Evolutionary conservation across 1,140 invertebrate species (phyloP), one percentile per base, ranked within the genome.

Genomic region (Rhopalosiphum padi): DNA sequence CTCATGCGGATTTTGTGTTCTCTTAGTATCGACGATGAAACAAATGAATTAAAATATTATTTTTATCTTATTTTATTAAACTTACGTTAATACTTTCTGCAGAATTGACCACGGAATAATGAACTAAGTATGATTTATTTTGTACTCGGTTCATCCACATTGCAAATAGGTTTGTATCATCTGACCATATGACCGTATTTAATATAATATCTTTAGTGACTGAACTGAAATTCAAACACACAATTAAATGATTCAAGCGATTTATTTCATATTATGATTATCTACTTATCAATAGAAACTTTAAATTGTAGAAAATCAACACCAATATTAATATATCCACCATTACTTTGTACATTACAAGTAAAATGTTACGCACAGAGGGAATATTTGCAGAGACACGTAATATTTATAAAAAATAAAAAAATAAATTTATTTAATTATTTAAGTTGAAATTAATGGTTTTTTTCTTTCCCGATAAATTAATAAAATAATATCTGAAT

Each of bases 71-170:
- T 68, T 68, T 68, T 15, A 68, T 53, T 9, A 41, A 48, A 90
- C 89, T 90, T 55, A 90, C 89, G 0, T 68, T 43, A 68, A 68
- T 46, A 22, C 5, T 91, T 51, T 91, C 51, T n/a, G 30, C 92
- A 68, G 37, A 43, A 94, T 96, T 96, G 97, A 95, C 97, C 96
- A 98, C 96, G 90, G 96, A 95, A 94, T 96, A 97, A 25, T 96
- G 95, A 51, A 96, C 95, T 94, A 96, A 95, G 60, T 96, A 95
- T 93, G 96, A 96, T 77, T 96, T 95, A 95, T 98, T 99, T 95
- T 99, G 98, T 82, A 97, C 96, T 94, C 98, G 96, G 94, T 98
- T 98, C 95, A 98, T 96, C 98, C 98, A 99, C 41, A 97, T 96
- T 2, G 98, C 96, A 41, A 94, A 90, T 43, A 95, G 77, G 60